phyloP scores from a whole-genome alignment of 2,888 invertebrate species.

The Sinotaia quadrata region DNA sequence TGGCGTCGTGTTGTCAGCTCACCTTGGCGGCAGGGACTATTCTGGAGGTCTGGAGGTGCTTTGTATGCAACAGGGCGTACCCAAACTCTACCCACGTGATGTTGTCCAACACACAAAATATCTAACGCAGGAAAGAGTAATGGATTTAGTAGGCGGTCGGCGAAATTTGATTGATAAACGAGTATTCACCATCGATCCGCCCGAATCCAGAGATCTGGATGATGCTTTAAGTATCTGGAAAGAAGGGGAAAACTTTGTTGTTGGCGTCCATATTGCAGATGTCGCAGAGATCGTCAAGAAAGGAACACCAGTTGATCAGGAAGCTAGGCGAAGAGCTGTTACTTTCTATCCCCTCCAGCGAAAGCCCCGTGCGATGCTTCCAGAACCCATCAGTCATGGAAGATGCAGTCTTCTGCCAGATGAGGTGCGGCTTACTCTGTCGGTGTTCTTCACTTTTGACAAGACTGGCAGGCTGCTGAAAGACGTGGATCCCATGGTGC shows the following conservation, averaged over 20 bases:
- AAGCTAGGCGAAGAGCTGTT: slow-evolving; percentile 45
- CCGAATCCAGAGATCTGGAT: slow-evolving; percentile 45
- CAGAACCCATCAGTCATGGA: slow-evolving; percentile 48
- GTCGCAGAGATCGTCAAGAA: slow-evolving; percentile 41
- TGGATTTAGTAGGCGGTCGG: slow-evolving; percentile 2
- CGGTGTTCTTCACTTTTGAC: slow-evolving; percentile 46
- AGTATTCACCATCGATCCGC: slow-evolving; percentile 52
- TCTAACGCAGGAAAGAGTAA: background rate
- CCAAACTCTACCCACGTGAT: slow-evolving; percentile 18
- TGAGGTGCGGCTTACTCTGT: slow-evolving; percentile 43
- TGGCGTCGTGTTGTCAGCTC: slow-evolving; percentile 46
- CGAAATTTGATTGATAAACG: slow-evolving; percentile 36
- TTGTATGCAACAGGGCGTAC: slow-evolving; percentile 28
- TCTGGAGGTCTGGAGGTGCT: slow-evolving; percentile 27
- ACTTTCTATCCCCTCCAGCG: slow-evolving; percentile 42
- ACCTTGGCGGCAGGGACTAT: slow-evolving; percentile 32
- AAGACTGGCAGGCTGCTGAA: slow-evolving; percentile 33
- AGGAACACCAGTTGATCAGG: slow-evolving; percentile 43
- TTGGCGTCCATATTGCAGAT: slow-evolving; percentile 56
- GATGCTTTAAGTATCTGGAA: slow-evolving; percentile 47
- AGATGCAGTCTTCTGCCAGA: slow-evolving; percentile 47
- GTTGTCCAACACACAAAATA: slow-evolving; percentile 11
- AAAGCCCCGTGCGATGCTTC: slow-evolving; percentile 47
- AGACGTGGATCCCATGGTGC: slow-evolving; percentile 26
- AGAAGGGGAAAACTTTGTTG: slow-evolving; percentile 28